Conservation (phyloP, 2,797 vertebrate species). For the Silurus lanzhouensis region DNA sequence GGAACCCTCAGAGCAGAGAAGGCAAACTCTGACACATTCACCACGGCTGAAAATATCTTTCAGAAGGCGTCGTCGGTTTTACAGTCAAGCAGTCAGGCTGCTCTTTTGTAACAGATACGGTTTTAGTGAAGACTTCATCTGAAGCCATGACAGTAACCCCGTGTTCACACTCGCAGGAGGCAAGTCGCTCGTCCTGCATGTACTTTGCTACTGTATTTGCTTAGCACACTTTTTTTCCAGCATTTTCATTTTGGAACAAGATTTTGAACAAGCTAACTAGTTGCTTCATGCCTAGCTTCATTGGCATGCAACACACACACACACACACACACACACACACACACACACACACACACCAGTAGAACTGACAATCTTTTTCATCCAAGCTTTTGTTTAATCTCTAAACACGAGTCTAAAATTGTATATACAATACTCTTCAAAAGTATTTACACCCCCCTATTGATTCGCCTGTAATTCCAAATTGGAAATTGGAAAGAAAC, state of each 20-base stretch:
- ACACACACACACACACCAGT: not conserved
- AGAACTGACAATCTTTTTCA: not conserved
- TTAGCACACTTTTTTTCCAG: not conserved
- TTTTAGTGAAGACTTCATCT: slow-evolving; percentile 27
- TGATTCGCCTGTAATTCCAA: too few species aligned
- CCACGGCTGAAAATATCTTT: slow-evolving; percentile 36
- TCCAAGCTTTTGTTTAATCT: not conserved
- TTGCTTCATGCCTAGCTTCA: not conserved
- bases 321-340: not conserved
- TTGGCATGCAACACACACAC: too few species aligned
- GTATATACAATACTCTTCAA: too few species aligned
- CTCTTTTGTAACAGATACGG: slow-evolving; percentile 26
- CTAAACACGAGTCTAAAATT: not conserved
- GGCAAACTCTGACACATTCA: slow-evolving; percentile 38
- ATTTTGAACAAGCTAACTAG: not conserved
- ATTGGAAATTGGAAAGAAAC: too few species aligned
- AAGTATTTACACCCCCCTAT: too few species aligned
- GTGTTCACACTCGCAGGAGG: slow-evolving; percentile 4
- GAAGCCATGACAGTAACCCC: not conserved
- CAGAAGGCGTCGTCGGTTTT: slow-evolving; percentile 28
- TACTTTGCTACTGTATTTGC: not conserved
- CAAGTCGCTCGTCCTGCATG: not conserved
- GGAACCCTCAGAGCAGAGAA: slow-evolving; percentile 9
- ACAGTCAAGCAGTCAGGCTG: slow-evolving; percentile 9
- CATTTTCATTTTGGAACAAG: not conserved